Evolutionary conservation across 2,797 vertebrate species (phyloP), one percentile per base, ranked within the genome.

Genomic region (Sus cebifrons): DNA sequence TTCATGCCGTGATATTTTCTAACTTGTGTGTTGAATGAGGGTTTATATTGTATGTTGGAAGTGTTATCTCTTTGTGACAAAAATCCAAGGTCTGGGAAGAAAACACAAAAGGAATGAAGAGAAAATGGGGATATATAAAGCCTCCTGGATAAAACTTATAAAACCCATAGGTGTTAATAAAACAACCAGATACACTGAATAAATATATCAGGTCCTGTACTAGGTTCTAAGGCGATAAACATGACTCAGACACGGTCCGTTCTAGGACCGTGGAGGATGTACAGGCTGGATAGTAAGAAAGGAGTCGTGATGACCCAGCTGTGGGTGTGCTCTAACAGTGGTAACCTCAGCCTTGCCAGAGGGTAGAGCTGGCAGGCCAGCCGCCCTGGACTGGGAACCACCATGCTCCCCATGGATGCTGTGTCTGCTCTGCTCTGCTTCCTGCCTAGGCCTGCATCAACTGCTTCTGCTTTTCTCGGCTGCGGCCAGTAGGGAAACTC

Each of bases 21-120:
- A 71, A 79, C 23, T 62, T 78, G 36, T 62, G 49, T 67, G 18
- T 44, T 21, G 25, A 49, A 18, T 23, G 40, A 94, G 25, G 79
- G n/a, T 86, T 96, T 94, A 73, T 86, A 36, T 13, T 65, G 44
- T 71, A 60, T 68, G 44, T 17, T 83, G 82, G 44, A 75, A 73
- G 54, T 89, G 49, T 17, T 52, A 83, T 44, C 40, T 75, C 29
- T 32, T 73, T 95, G 58, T 68, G 49, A 91, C 40, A 86, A 88
- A 29, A 29, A 36, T 6, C 32, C 23, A 7, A 77, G 68, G 44
- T 73, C 75, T 89, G 62, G 18, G 13, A 68, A 81, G 92, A 93
- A 93, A 87, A 82, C 21, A 44, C 20, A 86, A 77, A 93, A n/a
- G n/a, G 4, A 90, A 87, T 75, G 58, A 71, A 79, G 40, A 86